A percentile compares a stretch with the other conserved stretches of the same genome.
These are phyloP conservation scores for Psix sp. DNA, from an alignment of 1,140 invertebrate genomes.

Conservation along the genomic window DNA sequence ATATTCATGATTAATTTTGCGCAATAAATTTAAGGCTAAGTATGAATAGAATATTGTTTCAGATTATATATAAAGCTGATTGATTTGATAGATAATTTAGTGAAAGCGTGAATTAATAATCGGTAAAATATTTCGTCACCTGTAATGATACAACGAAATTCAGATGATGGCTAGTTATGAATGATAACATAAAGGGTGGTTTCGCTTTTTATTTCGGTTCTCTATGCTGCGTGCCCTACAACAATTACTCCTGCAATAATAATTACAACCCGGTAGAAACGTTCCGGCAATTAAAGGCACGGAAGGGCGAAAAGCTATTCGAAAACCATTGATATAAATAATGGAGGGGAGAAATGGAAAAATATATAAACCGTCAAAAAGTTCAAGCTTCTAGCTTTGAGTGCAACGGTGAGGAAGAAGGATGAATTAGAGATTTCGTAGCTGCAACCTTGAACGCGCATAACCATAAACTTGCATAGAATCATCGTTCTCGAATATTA, in stretches of 20 bases:
- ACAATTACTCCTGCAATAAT: constrained; percentile 55
- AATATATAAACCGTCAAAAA: constrained; percentile 42
- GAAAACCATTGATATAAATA: constrained; percentile 57
- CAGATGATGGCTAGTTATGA: too few relatives aligned
- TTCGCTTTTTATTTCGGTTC: constrained; percentile 35
- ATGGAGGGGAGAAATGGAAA: constrained; percentile 30
- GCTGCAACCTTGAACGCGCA: constrained; percentile 11
- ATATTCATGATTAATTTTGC: too few relatives aligned
- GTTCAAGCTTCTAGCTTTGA: constrained; percentile 7
- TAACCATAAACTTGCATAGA: constrained; percentile 56
- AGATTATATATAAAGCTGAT: too few relatives aligned
- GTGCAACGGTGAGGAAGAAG: too few relatives aligned
- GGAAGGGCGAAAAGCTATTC: constrained; percentile 50
- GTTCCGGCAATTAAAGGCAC: constrained; percentile 57
- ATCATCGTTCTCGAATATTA: constrained; percentile 57
- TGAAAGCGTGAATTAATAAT: too few relatives aligned
- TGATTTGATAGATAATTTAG: too few relatives aligned
- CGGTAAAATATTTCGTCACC: too few relatives aligned
- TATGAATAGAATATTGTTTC: too few relatives aligned
- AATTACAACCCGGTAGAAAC: constrained; percentile 48
- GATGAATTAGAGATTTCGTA: too few relatives aligned
- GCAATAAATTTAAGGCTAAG: too few relatives aligned
- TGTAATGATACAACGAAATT: too few relatives aligned
- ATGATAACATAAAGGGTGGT: too few relatives aligned
- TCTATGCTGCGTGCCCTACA: constrained; percentile 39